Conservation (phyloP, 2,797 vertebrate genomes). For the Ceryle rudis region DNA sequence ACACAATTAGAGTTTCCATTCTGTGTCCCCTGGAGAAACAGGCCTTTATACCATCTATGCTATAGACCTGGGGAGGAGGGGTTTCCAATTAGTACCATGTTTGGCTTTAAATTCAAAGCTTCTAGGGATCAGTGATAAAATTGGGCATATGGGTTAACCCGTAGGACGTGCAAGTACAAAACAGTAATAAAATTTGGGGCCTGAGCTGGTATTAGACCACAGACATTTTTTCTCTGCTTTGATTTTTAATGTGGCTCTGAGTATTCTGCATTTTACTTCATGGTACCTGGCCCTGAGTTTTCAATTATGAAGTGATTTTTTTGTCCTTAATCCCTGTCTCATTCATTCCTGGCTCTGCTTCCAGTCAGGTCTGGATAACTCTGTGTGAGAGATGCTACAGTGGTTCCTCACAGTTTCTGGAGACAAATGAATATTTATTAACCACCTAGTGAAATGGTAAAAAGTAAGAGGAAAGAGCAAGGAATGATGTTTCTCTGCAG, state of each 20-base stretch:
- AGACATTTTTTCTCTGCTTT: not conserved
- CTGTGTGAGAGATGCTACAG: not conserved
- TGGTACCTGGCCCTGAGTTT: not conserved
- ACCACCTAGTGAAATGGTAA: not conserved
- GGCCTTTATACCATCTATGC: not conserved
- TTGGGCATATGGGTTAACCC: not conserved
- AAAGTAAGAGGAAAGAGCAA: not conserved
- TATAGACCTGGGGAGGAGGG: not conserved
- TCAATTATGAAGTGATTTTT: constrained; percentile 29
- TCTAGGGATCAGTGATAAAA: not conserved
- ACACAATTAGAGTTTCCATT: not conserved
- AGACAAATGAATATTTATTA: not conserved
- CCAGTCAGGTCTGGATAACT: not conserved
- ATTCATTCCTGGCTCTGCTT: constrained; percentile 4
- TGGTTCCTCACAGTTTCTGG: not conserved
- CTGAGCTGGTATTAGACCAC: not conserved
- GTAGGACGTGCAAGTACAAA: not conserved
- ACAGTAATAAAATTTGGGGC: not conserved
- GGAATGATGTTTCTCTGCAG: not conserved
- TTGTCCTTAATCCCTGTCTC: not conserved
- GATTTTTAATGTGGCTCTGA: not conserved
- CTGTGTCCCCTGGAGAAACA: not conserved
- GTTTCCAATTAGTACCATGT: not conserved
- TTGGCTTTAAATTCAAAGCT: not conserved
- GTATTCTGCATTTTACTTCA: not conserved